phyloP scores from a whole-genome alignment of 30 jellyfish, hydroid and myxozoan genomes.

The Hydra vulgaris region DNA sequence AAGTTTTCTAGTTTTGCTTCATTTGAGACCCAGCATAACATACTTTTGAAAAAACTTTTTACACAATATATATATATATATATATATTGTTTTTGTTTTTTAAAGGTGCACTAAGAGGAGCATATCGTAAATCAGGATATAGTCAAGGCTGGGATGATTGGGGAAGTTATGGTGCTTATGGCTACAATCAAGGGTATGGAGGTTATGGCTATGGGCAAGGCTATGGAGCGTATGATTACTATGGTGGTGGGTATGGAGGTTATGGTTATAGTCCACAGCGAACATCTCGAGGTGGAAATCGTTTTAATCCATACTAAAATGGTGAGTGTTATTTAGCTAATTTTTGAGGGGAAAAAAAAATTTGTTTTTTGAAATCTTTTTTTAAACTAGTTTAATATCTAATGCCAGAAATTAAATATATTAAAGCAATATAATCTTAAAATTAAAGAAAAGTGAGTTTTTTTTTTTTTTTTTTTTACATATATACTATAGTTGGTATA shows the following conservation, averaged over 20 bases:
- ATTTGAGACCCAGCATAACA: no score
- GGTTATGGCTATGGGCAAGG: conserved; percentile 22
- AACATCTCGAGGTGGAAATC: background rate
- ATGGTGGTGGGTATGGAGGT: conserved; percentile 17
- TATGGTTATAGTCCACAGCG: conserved; percentile 5
- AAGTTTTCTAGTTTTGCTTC: no score
- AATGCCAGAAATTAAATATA: no score
- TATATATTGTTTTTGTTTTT: background rate
- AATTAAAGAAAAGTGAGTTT: background rate
- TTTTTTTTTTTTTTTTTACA: no score
- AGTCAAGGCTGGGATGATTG: conserved; percentile 13
- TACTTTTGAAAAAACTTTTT: no score
- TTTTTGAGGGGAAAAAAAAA: no score
- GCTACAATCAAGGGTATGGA: background rate
- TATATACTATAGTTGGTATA: no score
- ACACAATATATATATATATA: no score
- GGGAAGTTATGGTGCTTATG: conserved; percentile 1
- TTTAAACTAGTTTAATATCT: no score
- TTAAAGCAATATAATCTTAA: background rate
- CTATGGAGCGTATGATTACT: conserved; percentile 11
- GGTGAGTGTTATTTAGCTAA: background rate
- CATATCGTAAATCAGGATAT: conserved; percentile 7
- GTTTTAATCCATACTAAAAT: background rate
- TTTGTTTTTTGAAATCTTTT: no score
- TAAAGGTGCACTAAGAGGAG: conserved; percentile 21